These are phyloP conservation scores for Elgaria multicarinata DNA, from an alignment of 2,113 vertebrate genomes.

Conservation along the genomic window DNA sequence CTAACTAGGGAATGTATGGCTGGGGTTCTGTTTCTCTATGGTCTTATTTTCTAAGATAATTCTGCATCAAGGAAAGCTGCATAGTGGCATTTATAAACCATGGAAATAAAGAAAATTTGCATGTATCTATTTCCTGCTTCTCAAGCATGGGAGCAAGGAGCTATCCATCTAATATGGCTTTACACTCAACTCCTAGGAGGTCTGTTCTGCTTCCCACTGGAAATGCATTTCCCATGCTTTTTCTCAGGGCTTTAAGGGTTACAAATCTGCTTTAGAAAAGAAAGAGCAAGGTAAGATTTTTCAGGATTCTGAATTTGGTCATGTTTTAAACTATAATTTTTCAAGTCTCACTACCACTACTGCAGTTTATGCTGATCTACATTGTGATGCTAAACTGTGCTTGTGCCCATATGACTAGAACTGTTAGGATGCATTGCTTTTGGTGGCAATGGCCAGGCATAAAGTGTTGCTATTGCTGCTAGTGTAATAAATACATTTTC, in stretches of 20 bases:
- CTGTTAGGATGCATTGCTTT: background rate
- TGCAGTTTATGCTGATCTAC: background rate
- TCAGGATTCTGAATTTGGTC: background rate
- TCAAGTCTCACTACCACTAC: background rate
- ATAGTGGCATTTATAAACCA: background rate
- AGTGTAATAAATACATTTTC: background rate
- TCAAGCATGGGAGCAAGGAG: background rate
- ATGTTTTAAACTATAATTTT: background rate
- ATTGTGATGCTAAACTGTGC: background rate
- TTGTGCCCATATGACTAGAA: background rate
- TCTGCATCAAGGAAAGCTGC: background rate
- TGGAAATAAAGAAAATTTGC: background rate
- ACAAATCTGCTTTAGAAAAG: background rate
- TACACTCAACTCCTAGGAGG: background rate
- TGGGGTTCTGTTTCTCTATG: background rate
- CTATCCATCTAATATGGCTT: background rate
- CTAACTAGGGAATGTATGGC: background rate
- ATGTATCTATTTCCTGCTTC: background rate
- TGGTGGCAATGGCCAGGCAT: background rate
- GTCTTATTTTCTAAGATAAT: background rate
- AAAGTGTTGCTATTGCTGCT: background rate
- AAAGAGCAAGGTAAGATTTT: background rate
- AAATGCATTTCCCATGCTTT: background rate
- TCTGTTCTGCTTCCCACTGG: background rate
- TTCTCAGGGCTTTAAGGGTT: too few relatives aligned